phyloP scores from a whole-genome alignment of 2,888 invertebrate genomes.

The Dromius quadrimaculatus region DNA sequence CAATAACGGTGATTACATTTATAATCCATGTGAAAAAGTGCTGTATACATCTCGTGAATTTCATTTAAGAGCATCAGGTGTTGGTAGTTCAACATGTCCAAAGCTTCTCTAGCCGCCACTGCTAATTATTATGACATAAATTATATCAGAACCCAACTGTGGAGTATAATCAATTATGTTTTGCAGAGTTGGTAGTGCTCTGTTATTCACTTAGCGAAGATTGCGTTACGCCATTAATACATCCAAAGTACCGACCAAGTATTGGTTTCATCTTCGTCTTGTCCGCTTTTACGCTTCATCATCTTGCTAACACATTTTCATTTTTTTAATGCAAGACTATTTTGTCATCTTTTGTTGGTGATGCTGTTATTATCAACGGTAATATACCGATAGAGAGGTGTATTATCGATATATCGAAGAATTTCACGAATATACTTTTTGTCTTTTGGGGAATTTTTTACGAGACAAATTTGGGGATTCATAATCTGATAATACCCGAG shows the following conservation, averaged over 20 bases:
- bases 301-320: constrained; percentile 38
- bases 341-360: constrained; percentile 25
- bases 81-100: constrained; percentile 56
- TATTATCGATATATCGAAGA: no score
- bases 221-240: constrained; percentile 50
- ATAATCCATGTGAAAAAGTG: no score
- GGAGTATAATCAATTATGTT: constrained; percentile 63
- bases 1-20: no score
- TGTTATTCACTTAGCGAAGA: constrained; percentile 52
- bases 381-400: no score
- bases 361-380: no score
- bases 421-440: no score
- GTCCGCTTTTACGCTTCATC: constrained; percentile 48
- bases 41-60: no score
- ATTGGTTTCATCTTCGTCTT: constrained; percentile 44
- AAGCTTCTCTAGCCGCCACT: constrained; percentile 56
- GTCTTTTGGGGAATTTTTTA: no score
- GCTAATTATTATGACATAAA: constrained; percentile 65
- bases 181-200: constrained; percentile 52
- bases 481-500: no score
- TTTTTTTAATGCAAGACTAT: constrained; percentile 43
- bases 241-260: constrained; percentile 8
- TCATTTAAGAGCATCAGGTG: constrained; percentile 49
- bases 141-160: constrained; percentile 63
- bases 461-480: no score